Evolutionary conservation across 2,888 invertebrate species (phyloP).

Genomic region (Calameuta idolon): DNA sequence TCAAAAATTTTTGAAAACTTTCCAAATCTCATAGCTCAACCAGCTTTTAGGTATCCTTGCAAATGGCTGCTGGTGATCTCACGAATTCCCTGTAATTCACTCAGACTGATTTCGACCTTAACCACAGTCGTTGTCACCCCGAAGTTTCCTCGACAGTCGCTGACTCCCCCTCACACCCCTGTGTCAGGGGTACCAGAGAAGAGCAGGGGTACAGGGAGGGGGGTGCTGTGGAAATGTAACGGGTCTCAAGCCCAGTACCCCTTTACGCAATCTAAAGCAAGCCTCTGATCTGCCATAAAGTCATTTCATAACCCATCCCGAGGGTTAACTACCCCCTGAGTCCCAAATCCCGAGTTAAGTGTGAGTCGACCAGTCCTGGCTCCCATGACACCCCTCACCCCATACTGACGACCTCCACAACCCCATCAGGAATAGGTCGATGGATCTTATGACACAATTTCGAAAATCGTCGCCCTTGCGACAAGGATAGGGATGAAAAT

Average conservation of each 20-base stretch:
- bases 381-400: constrained; percentile 33
- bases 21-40: neutral
- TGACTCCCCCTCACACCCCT: constrained; percentile 6
- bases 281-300: constrained; percentile 66
- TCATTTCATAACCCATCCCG: constrained; percentile 65
- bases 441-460: too few species aligned
- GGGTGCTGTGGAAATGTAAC: neutral
- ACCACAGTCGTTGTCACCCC: constrained; percentile 6
- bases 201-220: too few species aligned
- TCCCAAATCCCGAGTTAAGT: constrained; percentile 58
- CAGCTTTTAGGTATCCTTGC: neutral
- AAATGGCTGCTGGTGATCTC: neutral
- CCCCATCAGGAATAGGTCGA: neutral
- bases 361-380: constrained; percentile 37
- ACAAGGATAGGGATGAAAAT: too few species aligned
- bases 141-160: neutral
- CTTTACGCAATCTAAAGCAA: constrained; percentile 61
- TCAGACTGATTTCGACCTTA: neutral
- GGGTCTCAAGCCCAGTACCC: constrained; percentile 33
- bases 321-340: constrained; percentile 58
- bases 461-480: too few species aligned
- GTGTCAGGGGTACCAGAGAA: neutral
- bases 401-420: constrained; percentile 6
- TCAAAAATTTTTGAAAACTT: neutral
- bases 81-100: too few species aligned